phyloP scores from a whole-genome alignment of 2,797 vertebrate genomes.

The Alauda arvensis region DNA sequence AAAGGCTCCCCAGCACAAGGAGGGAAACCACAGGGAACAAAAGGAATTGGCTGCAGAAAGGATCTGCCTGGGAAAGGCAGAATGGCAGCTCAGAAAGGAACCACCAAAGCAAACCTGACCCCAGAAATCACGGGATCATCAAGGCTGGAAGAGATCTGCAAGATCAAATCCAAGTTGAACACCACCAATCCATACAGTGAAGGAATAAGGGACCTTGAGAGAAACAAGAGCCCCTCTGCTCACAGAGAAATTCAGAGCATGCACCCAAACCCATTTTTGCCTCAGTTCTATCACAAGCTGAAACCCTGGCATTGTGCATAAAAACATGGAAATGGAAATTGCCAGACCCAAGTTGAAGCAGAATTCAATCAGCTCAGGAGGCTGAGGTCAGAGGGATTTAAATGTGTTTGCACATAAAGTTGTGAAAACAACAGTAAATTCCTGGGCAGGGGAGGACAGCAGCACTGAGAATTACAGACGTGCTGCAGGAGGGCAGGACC shows the following conservation, averaged over 20 bases:
- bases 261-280: background rate
- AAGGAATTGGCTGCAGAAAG: background rate
- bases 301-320: background rate
- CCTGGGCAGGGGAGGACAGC: background rate
- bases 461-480: background rate
- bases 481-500: background rate
- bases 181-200: accelerated
- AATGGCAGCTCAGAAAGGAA: accelerated
- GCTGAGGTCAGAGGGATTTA: background rate
- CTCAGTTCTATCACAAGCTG: background rate
- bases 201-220: accelerated
- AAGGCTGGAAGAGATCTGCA: background rate
- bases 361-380: background rate
- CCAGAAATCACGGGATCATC: accelerated
- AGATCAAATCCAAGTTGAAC: background rate
- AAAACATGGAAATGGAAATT: background rate
- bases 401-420: background rate
- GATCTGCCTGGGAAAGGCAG: background rate
- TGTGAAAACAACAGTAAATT: background rate
- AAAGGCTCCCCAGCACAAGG: background rate
- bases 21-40: background rate
- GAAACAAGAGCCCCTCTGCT: background rate
- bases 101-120: background rate
- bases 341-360: background rate
- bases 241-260: background rate